A percentile compares a stretch with the other conserved stretches of the same genome.
Conservation (phyloP, 2,888 invertebrate species). For the Notodromas monacha region DNA sequence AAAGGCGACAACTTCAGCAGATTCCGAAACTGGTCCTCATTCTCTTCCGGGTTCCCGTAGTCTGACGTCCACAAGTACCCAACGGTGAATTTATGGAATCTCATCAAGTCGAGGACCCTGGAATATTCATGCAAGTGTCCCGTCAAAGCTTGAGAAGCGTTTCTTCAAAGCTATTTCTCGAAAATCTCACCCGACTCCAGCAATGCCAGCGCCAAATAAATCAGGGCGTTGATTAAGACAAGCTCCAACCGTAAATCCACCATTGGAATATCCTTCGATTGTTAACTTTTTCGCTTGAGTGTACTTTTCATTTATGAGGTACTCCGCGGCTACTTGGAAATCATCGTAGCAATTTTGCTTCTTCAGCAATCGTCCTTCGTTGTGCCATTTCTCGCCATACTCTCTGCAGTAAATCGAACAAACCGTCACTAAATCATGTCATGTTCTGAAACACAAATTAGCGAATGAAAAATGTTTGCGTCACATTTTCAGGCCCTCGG, state of each 20-base stretch:
- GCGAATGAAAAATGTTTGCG: no score
- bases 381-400: conserved; percentile 91
- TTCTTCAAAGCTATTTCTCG: conserved; percentile 1
- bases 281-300: conserved; percentile 36
- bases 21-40: conserved; percentile 45
- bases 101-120: conserved; percentile 84
- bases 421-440: no score
- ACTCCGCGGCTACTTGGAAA: conserved; percentile 68
- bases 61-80: conserved; percentile 89
- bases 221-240: conserved; percentile 82
- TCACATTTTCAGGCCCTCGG: no score
- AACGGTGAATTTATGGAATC: conserved; percentile 91
- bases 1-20: conserved; percentile 62
- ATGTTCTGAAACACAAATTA: no score
- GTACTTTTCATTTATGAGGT: conserved; percentile 43
- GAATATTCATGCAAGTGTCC: conserved; percentile 10
- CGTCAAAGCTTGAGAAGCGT: conserved; percentile 7
- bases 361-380: conserved; percentile 52
- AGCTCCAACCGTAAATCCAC: conserved; percentile 76
- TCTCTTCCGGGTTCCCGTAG: conserved; percentile 60
- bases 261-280: conserved; percentile 85
- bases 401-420: conserved; percentile 27
- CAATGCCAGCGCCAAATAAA: conserved; percentile 63
- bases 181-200: conserved; percentile 56
- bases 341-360: conserved; percentile 95